Evolutionary conservation across 2,888 invertebrate genomes (phyloP).

Genomic region (Hedychridium roseum): DNA sequence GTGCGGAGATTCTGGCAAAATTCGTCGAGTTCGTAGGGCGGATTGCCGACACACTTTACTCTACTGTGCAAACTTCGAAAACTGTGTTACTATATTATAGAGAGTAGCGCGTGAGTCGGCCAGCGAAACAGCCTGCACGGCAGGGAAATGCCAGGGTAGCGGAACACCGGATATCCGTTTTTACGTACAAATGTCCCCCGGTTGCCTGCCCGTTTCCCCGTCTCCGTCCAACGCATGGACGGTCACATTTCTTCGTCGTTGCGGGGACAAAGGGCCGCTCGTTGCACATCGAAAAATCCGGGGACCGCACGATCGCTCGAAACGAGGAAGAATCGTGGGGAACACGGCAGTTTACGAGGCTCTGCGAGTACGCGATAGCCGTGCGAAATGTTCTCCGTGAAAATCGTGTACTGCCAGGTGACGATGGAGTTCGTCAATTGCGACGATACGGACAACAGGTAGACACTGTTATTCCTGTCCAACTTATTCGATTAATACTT

Average conservation of each 20-base stretch:
- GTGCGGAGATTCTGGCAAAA: too few relatives aligned
- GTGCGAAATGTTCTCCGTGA: slow-evolving; percentile 54
- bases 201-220: slow-evolving; percentile 15
- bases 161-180: slow-evolving; percentile 61
- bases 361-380: neutral
- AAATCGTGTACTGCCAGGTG: slow-evolving; percentile 59
- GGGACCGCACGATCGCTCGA: neutral
- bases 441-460: slow-evolving; percentile 23
- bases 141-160: slow-evolving; percentile 35
- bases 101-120: neutral
- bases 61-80: neutral
- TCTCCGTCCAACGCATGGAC: slow-evolving; percentile 20
- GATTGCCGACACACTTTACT: too few relatives aligned
- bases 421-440: slow-evolving; percentile 55
- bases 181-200: slow-evolving; percentile 31
- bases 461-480: slow-evolving; percentile 3
- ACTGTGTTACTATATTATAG: neutral
- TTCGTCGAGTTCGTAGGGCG: too few relatives aligned
- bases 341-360: neutral
- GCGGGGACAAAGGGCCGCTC: slow-evolving; percentile 24
- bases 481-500: neutral
- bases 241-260: neutral
- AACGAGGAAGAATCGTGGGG: neutral
- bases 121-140: neutral
- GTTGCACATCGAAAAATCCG: slow-evolving; percentile 26